These are phyloP conservation scores for Hepsetus odoe DNA, from an alignment of 2,113 vertebrate species.

Conservation along the genomic window DNA sequence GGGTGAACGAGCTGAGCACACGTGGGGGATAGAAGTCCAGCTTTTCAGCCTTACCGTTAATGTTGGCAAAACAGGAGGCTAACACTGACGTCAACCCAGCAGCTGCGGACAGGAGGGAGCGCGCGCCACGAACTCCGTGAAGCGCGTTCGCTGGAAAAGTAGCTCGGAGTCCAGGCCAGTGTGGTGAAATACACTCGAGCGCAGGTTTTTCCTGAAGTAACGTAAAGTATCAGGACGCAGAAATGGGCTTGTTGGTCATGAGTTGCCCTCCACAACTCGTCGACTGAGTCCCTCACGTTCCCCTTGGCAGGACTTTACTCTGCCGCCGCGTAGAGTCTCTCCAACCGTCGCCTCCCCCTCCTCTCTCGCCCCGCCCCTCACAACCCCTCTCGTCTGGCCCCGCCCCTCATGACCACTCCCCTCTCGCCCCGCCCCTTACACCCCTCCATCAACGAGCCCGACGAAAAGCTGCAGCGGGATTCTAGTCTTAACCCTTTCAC, in stretches of 20 bases:
- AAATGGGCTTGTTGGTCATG: not conserved
- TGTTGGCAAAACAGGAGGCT: not conserved
- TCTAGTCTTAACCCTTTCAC: too few relatives aligned
- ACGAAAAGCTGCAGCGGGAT: too few relatives aligned
- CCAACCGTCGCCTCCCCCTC: not conserved
- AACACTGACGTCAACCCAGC: not conserved
- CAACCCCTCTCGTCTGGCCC: too few relatives aligned
- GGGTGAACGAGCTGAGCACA: not conserved
- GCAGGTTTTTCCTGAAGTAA: not conserved
- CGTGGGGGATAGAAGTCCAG: not conserved
- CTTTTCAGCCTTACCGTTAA: conserved; percentile 9
- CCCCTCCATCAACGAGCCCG: too few relatives aligned
- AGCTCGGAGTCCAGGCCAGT: not conserved
- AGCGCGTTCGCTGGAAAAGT: not conserved
- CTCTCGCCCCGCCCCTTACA: too few relatives aligned
- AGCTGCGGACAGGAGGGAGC: not conserved
- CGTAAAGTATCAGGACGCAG: not conserved
- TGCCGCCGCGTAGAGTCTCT: not conserved
- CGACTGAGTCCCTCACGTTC: not conserved
- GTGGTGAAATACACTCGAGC: not conserved
- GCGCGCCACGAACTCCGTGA: not conserved
- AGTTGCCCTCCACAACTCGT: conserved; percentile 1
- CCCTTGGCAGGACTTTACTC: conserved; percentile 2
- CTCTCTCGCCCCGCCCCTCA: conserved; percentile 13
- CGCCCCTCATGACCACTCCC: too few relatives aligned